These are phyloP conservation scores for Hydractinia symbiolongicarpus DNA, from an alignment of 30 jellyfish, hydroid and myxozoan species.

Conservation along the genomic window DNA sequence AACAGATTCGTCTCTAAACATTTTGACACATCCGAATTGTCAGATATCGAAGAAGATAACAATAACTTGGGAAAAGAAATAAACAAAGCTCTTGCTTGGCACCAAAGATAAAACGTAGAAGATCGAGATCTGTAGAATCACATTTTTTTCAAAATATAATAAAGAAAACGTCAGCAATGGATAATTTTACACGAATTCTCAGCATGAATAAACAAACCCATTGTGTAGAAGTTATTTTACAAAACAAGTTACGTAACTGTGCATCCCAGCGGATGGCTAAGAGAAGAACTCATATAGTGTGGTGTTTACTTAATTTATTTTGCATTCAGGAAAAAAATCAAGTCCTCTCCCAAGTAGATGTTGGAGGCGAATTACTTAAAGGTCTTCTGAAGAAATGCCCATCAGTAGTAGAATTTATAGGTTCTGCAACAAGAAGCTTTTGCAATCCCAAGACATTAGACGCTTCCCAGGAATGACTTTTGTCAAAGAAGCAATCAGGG, in stretches of 20 bases:
- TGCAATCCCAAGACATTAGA: conserved; percentile 28
- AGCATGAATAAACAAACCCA: not conserved
- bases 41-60: not conserved
- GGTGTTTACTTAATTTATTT: conserved; percentile 39
- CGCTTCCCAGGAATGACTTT: not conserved
- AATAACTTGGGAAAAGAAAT: not conserved
- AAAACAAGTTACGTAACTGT: not conserved
- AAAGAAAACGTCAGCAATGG: conserved; percentile 7
- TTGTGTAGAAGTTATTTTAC: not conserved
- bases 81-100: not conserved
- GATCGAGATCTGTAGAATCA: conserved; percentile 21
- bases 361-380: conserved; percentile 14
- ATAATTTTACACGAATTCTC: not conserved
- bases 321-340: conserved; percentile 15
- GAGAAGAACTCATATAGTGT: conserved; percentile 30
- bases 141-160: conserved; percentile 7
- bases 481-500: conserved; percentile 21
- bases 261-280: conserved; percentile 11
- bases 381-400: not conserved
- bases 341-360: conserved; percentile 28
- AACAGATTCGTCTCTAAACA: not conserved
- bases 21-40: not conserved
- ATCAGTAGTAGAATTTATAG: not conserved
- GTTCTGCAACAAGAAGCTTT: conserved; percentile 9
- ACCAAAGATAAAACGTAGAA: conserved; percentile 8